Percentiles rank a stretch among this genome's conserved stretches.
phyloP scores from a whole-genome alignment of 2,888 invertebrate species.

The Hirtodrosophila alboralis region DNA sequence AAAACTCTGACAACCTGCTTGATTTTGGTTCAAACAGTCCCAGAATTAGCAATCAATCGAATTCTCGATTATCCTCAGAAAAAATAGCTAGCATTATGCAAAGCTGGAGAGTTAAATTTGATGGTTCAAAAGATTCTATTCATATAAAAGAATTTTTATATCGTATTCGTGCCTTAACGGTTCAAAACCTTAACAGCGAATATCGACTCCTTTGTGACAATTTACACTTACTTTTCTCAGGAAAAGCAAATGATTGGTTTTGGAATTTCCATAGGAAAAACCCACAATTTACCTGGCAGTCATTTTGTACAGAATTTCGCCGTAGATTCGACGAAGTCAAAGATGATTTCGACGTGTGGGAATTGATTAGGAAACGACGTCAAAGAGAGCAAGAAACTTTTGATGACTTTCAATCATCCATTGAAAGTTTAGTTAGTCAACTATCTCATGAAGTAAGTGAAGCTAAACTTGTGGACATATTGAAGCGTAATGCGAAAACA shows the following conservation, averaged over 20 bases:
- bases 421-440: no score
- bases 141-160: not conserved
- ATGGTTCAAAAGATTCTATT: not conserved
- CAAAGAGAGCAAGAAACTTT: not conserved
- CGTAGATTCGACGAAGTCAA: not conserved
- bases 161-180: not conserved
- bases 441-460: no score
- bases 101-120: not conserved
- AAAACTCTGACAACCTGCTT: no score
- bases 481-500: no score
- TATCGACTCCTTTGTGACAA: constrained; percentile 3
- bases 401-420: no score
- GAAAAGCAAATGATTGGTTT: constrained; percentile 18
- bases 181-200: constrained; percentile 2
- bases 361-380: not conserved
- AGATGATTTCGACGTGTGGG: not conserved
- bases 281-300: constrained; percentile 7
- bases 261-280: constrained; percentile 15
- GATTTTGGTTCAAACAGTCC: no score
- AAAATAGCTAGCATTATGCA: no score
- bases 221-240: constrained; percentile 10
- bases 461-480: no score
- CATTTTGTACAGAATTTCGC: not conserved
- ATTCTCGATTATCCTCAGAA: no score
- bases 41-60: no score